Evolutionary conservation across 2,113 vertebrate species (phyloP).

Genomic region (Ascaphus truei): DNA sequence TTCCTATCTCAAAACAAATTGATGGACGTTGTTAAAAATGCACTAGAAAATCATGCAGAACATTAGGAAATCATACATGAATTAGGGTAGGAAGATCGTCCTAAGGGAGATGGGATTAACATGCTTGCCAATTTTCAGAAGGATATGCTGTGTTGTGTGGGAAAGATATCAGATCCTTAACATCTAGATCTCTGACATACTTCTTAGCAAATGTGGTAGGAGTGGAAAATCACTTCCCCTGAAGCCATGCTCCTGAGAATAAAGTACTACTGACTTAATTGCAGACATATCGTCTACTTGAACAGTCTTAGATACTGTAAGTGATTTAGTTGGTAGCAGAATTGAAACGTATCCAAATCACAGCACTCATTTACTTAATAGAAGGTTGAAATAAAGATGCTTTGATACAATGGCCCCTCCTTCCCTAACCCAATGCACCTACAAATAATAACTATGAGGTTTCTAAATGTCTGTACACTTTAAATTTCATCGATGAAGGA

Average conservation of each 20-base stretch:
- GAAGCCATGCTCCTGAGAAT: neutral
- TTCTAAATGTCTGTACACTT: too few species aligned
- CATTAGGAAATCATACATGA: constrained; percentile 15
- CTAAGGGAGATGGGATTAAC: neutral
- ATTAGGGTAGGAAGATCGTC: neutral
- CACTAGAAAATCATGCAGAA: constrained; percentile 16
- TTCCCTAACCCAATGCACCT: too few species aligned
- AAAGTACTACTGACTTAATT: neutral
- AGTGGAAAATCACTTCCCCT: neutral
- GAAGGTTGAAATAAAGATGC: too few species aligned
- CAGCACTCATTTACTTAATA: too few species aligned
- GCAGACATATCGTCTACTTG: too few species aligned
- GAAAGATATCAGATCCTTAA: constrained; percentile 16
- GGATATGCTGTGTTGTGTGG: constrained; percentile 11
- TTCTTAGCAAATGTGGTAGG: neutral
- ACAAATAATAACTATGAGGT: too few species aligned
- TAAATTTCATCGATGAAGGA: too few species aligned
- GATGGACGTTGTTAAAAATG: neutral
- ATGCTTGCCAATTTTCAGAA: constrained; percentile 3
- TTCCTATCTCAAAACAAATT: neutral
- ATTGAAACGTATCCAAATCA: too few species aligned
- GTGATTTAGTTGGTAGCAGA: too few species aligned
- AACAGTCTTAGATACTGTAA: too few species aligned
- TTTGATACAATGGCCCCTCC: too few species aligned
- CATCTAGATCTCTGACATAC: constrained; percentile 1